Conservation (phyloP, 2,888 invertebrate genomes). For the Aphidoletes aphidimyza region DNA sequence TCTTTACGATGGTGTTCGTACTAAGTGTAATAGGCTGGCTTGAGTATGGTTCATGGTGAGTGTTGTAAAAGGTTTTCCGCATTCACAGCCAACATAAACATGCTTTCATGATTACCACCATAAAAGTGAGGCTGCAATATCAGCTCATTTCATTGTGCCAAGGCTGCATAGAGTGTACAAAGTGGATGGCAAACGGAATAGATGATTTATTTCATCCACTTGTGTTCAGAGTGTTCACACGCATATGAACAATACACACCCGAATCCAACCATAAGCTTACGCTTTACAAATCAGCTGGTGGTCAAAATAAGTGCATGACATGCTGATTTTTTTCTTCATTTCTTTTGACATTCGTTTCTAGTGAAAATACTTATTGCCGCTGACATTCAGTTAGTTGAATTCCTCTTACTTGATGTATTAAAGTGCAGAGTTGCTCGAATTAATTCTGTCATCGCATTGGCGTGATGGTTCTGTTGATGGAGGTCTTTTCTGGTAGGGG, state of each 20-base stretch:
- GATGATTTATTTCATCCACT: neutral
- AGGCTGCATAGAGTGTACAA: no score
- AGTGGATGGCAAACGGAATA: neutral
- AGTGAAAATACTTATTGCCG: neutral
- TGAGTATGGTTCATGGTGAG: neutral
- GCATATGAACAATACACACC: neutral
- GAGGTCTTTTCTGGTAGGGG: no score
- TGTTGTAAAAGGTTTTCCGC: neutral
- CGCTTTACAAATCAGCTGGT: constrained; percentile 23
- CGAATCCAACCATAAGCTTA: neutral
- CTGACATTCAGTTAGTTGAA: neutral
- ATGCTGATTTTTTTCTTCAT: neutral
- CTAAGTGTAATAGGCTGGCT: neutral
- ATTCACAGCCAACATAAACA: neutral
- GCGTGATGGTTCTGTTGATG: no score
- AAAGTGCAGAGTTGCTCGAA: neutral
- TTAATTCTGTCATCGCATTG: neutral
- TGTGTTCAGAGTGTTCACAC: neutral
- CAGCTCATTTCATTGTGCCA: neutral
- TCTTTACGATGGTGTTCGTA: neutral
- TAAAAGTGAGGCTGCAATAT: neutral
- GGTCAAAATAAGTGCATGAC: constrained; percentile 17
- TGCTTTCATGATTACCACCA: neutral
- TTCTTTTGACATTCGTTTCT: neutral
- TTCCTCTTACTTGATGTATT: neutral